Evolutionary conservation across 2,888 invertebrate genomes (phyloP), one percentile per base, ranked within the genome.

Genomic region (Latheticus oryzae): DNA sequence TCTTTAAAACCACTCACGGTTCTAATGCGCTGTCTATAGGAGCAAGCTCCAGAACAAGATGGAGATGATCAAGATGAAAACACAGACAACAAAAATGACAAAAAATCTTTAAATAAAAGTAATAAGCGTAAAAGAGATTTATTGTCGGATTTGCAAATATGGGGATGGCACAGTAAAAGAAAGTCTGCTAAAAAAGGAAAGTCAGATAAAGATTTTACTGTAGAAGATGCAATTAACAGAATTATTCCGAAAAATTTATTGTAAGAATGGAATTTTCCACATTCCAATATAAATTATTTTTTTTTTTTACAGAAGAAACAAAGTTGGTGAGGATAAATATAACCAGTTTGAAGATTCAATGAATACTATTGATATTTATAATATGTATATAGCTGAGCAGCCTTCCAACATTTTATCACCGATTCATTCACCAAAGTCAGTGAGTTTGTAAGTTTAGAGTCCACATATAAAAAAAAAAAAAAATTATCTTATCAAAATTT

Each of bases 111-210:
- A 42, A 68, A 60, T 26, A 52, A 48, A 38, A 47, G 32, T 12
- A 70, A 64, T 8, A 84, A 90, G 65, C 80, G 90, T n/a, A 81
- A 90, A 58, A 85, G 90, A 24, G 90, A 89, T 76, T 87, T 88
- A 17, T 78, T 90, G 7, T 87, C 86, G 38, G 87, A 87, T 65
- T 76, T 91, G 12, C 87, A 90, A 67, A 87, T 88, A 65, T 90
- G 91, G 89, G 88, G 89, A 42, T 91, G 90, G 89, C 90, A 89
- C 66, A 82, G 82, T 45, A 87, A 83, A 65, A 73, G 85, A 11
- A 81, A 83, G 59, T 82, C 83, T 5, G 74, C 83, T 2, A 80
- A 79, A 43, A 83, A 83, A 63, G 81, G 82, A 54, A 84, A 85
- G 71, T 82, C 81, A 21, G 83, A 82, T 60, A 78, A 81, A 65